Evolutionary conservation across 2,888 invertebrate species (phyloP).

Genomic region (Conops quadrifasciatus): DNA sequence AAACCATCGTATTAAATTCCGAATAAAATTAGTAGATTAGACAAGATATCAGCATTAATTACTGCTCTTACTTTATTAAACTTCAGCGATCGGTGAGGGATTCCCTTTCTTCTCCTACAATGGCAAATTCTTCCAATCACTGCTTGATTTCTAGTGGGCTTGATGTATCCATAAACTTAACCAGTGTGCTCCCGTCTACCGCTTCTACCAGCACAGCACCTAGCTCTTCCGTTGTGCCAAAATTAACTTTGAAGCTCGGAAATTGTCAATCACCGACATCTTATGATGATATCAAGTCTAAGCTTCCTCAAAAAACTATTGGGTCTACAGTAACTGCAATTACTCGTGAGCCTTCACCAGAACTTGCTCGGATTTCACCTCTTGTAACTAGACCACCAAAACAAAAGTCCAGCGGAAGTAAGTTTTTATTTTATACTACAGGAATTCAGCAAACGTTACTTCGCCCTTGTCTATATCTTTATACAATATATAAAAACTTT

Average conservation of each 20-base stretch:
- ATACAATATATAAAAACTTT: too few relatives aligned
- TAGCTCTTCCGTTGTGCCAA: slow-evolving; percentile 69
- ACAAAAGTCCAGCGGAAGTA: slow-evolving; percentile 66
- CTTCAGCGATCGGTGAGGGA: slow-evolving; percentile 35
- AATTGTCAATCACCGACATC: slow-evolving; percentile 76
- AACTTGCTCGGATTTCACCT: slow-evolving; percentile 84
- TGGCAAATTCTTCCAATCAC: slow-evolving; percentile 1
- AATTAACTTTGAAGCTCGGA: slow-evolving; percentile 80
- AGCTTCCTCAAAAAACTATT: background rate
- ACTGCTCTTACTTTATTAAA: background rate
- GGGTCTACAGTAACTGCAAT: background rate
- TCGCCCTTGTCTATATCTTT: too few relatives aligned
- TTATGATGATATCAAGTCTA: slow-evolving; percentile 50
- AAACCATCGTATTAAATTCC: too few relatives aligned
- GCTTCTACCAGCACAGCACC: slow-evolving; percentile 1
- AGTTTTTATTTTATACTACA: slow-evolving; percentile 6
- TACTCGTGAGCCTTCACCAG: slow-evolving; percentile 77
- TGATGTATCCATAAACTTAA: background rate
- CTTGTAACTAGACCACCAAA: slow-evolving; percentile 84
- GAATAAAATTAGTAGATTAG: too few relatives aligned
- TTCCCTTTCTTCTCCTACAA: slow-evolving; percentile 2
- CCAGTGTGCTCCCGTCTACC: background rate
- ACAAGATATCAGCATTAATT: too few relatives aligned
- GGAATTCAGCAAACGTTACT: too few relatives aligned
- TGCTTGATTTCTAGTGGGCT: background rate